These are phyloP conservation scores for Archaeoteleia sp. DNA, from an alignment of 2,888 invertebrate genomes.

Conservation along the genomic window DNA sequence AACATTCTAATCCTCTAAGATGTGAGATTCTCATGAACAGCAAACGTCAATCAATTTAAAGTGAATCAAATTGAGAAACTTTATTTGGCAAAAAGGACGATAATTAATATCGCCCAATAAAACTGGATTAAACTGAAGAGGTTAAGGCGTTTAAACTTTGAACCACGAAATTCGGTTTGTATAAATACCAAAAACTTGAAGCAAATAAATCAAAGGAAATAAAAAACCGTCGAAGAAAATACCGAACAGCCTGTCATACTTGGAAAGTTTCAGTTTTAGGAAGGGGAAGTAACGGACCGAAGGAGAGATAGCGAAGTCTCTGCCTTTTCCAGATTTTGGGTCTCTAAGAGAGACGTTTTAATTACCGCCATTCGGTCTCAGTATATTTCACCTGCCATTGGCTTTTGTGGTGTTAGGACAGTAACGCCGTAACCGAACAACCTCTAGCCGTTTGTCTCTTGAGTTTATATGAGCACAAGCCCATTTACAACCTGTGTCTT, in stretches of 20 bases:
- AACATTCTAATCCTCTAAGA: conserved; percentile 45
- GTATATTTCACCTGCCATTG: conserved; percentile 16
- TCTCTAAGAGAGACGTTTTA: conserved; percentile 12
- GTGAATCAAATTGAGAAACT: conserved; percentile 9
- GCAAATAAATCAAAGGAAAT: no score
- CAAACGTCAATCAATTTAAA: conserved; percentile 36
- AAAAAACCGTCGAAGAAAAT: no score
- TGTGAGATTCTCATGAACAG: conserved; percentile 27
- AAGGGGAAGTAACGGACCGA: not conserved
- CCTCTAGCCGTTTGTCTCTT: conserved; percentile 9
- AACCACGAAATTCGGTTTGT: no score
- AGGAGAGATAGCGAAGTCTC: conserved; percentile 2
- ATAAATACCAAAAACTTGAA: no score
- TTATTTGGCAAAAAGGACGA: not conserved
- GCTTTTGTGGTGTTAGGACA: conserved; percentile 17
- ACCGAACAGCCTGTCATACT: no score
- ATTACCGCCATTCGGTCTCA: conserved; percentile 18
- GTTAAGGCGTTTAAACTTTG: no score
- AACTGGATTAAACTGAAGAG: no score
- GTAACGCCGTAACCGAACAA: conserved; percentile 15
- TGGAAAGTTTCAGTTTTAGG: not conserved
- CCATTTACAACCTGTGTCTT: not conserved
- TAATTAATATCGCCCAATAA: no score
- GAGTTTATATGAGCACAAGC: conserved; percentile 8
- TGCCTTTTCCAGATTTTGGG: conserved; percentile 8